A percentile compares a stretch with the other conserved stretches of the same genome.
Conservation (phyloP, 2,113 vertebrate species). For the Jaculus jaculus region DNA sequence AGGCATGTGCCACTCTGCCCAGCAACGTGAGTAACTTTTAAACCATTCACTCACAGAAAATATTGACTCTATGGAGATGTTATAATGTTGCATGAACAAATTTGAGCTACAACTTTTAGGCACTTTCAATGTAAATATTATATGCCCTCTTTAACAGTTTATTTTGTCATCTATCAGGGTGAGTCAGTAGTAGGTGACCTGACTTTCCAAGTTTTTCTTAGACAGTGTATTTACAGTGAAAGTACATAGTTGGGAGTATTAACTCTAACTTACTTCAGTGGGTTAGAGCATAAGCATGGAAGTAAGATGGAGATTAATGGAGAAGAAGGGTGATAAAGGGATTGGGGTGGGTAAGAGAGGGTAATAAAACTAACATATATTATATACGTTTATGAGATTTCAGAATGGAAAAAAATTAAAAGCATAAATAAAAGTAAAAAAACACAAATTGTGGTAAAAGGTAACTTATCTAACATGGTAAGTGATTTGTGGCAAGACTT, state of each 20-base stretch:
- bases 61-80: not conserved
- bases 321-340: too few species aligned
- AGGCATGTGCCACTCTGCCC: too few species aligned
- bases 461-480: not conserved
- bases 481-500: not conserved
- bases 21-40: not conserved
- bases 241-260: not conserved
- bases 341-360: too few species aligned
- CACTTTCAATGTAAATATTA: not conserved
- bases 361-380: too few species aligned
- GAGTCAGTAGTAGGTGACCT: not conserved
- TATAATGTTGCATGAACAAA: not conserved
- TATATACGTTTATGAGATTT: too few species aligned
- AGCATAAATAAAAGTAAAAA: not conserved
- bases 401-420: too few species aligned
- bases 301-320: too few species aligned
- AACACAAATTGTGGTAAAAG: not conserved
- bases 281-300: too few species aligned
- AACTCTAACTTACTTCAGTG: too few species aligned
- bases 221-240: not conserved
- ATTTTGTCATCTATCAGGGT: not conserved
- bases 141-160: not conserved
- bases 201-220: not conserved
- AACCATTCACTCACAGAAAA: not conserved
- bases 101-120: not conserved